These are phyloP conservation scores for Zaprionus inermis DNA, from an alignment of 1,140 invertebrate species.

Conservation along the genomic window DNA sequence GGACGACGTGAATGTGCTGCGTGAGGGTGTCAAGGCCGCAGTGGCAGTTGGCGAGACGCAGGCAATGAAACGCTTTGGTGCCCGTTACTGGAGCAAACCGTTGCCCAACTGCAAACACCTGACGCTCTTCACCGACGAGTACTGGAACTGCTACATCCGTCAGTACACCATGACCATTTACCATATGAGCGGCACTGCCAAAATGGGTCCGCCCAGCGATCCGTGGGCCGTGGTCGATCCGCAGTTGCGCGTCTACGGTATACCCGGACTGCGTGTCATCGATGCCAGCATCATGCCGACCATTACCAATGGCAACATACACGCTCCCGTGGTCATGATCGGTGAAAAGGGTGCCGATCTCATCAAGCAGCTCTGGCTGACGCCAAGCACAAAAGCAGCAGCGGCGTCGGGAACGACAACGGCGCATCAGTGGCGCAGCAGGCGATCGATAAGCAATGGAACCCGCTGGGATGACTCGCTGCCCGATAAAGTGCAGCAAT, in stretches of 20 bases:
- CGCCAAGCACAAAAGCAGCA: slow-evolving; percentile 42
- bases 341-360: slow-evolving; percentile 95
- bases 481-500: slow-evolving; percentile 39
- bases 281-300: slow-evolving; percentile 85
- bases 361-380: slow-evolving; percentile 90
- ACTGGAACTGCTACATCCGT: slow-evolving; percentile 91
- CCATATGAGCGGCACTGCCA: slow-evolving; percentile 92
- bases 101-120: slow-evolving; percentile 92
- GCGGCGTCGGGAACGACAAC: neutral
- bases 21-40: slow-evolving; percentile 94
- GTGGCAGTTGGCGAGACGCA: slow-evolving; percentile 91
- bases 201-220: slow-evolving; percentile 92
- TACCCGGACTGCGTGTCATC: slow-evolving; percentile 88
- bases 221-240: slow-evolving; percentile 93
- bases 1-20: slow-evolving; percentile 90
- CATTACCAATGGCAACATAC: slow-evolving; percentile 93
- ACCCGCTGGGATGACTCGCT: slow-evolving; percentile 1
- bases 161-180: slow-evolving; percentile 95
- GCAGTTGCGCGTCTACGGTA: slow-evolving; percentile 90
- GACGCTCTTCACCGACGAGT: slow-evolving; percentile 91
- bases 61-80: slow-evolving; percentile 90
- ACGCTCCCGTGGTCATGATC: slow-evolving; percentile 96
- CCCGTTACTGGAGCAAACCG: slow-evolving; percentile 89
- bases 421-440: slow-evolving; percentile 51
- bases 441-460: slow-evolving; percentile 23